Percentiles rank a stretch among this genome's conserved stretches.
phyloP scores from a whole-genome alignment of 2,797 vertebrate species.

The Micropoecilia bifurca region DNA sequence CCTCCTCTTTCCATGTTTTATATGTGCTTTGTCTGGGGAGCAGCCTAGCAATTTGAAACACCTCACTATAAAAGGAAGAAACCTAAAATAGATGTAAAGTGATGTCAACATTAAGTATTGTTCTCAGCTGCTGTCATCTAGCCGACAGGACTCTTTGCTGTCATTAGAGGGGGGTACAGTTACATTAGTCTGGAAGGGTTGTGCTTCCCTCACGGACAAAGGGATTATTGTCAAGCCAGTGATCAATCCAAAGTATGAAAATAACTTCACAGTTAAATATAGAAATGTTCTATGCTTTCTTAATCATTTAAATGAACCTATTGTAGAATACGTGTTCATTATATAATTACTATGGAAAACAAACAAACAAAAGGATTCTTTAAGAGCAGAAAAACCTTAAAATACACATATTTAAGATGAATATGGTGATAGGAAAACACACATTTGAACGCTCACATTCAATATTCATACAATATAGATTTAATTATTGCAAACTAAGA shows the following conservation, averaged over 20 bases:
- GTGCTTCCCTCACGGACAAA: conserved; percentile 76
- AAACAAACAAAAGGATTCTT: background rate
- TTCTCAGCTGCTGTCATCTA: conserved; percentile 83
- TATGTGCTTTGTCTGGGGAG: conserved; percentile 71
- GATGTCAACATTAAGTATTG: conserved; percentile 84
- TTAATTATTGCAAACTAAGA: background rate
- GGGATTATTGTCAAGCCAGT: conserved; percentile 67
- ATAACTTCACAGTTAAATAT: conserved; percentile 60
- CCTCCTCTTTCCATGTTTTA: conserved; percentile 73
- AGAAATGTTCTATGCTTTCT: conserved; percentile 20
- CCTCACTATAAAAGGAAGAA: conserved; percentile 87
- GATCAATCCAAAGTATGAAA: conserved; percentile 61
- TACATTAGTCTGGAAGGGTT: conserved; percentile 75
- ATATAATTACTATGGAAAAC: background rate
- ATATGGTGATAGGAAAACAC: background rate
- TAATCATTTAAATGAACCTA: background rate
- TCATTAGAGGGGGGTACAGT: conserved; percentile 75
- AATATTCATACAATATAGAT: background rate
- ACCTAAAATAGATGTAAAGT: conserved; percentile 84
- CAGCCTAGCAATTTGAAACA: conserved; percentile 63
- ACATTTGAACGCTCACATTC: background rate
- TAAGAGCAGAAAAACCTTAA: background rate
- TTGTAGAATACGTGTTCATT: background rate
- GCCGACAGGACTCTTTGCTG: conserved; percentile 74
- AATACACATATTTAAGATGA: background rate